Percentiles rank a stretch among this genome's conserved stretches.
Conservation (phyloP, 2,888 invertebrate species). For the Beris chalybata region DNA sequence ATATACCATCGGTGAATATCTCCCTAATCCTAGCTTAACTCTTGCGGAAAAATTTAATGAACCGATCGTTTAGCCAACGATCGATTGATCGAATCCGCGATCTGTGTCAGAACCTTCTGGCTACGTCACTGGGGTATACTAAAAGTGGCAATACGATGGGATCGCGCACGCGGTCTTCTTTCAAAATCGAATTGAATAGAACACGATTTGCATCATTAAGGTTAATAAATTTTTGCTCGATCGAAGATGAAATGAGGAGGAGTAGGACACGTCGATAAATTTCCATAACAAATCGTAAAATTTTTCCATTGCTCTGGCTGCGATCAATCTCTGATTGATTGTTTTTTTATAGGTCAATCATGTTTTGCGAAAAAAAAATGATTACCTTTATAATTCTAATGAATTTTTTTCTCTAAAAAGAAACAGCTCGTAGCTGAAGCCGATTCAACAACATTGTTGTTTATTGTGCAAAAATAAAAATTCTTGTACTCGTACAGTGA, state of each 20-base stretch:
- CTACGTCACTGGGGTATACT: not conserved
- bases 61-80: constrained; percentile 3
- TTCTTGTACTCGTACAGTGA: too few species aligned
- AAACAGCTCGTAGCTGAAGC: too few species aligned
- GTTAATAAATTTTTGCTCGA: constrained; percentile 25
- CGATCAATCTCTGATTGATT: constrained; percentile 9
- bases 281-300: not conserved
- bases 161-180: not conserved
- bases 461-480: too few species aligned
- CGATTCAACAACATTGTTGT: too few species aligned
- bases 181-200: constrained; percentile 18
- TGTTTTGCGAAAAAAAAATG: constrained; percentile 1
- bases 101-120: constrained; percentile 20
- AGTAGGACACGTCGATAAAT: constrained; percentile 27
- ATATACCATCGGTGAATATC: too few species aligned
- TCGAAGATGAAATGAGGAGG: constrained; percentile 27
- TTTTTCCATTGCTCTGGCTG: not conserved
- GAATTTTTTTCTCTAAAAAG: too few species aligned
- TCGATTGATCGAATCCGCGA: not conserved
- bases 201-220: constrained; percentile 22
- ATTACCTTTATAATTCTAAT: too few species aligned
- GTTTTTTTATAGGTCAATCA: constrained; percentile 15
- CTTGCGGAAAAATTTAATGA: constrained; percentile 25
- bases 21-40: not conserved
- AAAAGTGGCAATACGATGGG: not conserved